Percentiles rank a stretch among this genome's conserved stretches.
phyloP scores from a whole-genome alignment of 2,797 vertebrate genomes.

The Hoplostethus atlanticus region DNA sequence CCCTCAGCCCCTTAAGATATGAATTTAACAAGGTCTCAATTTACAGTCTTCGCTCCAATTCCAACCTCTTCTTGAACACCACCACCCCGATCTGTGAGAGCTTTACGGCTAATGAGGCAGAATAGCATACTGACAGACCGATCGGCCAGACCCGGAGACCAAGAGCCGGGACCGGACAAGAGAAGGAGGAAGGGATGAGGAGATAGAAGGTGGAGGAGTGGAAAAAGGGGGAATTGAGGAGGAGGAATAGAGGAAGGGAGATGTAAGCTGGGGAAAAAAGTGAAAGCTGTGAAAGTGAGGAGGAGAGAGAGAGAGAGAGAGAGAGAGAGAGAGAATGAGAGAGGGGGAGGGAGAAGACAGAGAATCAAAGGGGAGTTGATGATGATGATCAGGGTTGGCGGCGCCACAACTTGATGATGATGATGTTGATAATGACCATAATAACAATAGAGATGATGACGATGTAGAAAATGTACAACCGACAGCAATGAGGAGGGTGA shows the following conservation, averaged over 20 bases:
- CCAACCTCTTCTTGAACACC: slow-evolving; percentile 4
- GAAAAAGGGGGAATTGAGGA: neutral
- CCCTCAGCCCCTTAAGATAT: slow-evolving; percentile 10
- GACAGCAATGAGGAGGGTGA: neutral
- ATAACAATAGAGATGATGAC: too few relatives aligned
- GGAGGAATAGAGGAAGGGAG: slow-evolving; percentile 1
- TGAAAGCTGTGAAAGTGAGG: too few relatives aligned
- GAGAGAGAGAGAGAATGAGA: neutral
- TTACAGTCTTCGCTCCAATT: slow-evolving; percentile 6
- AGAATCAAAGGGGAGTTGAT: neutral
- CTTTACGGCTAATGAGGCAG: slow-evolving; percentile 30
- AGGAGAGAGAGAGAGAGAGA: neutral
- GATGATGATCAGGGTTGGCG: too few relatives aligned
- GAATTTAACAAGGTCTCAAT: slow-evolving; percentile 34
- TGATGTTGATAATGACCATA: too few relatives aligned
- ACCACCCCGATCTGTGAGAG: neutral
- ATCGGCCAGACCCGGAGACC: neutral
- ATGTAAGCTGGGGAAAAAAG: neutral
- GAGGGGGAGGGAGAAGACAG: neutral
- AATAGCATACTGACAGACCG: slow-evolving; percentile 17
- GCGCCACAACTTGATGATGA: too few relatives aligned
- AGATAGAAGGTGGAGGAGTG: neutral
- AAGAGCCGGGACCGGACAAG: neutral
- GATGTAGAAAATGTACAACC: neutral
- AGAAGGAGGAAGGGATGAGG: neutral